These are phyloP conservation scores for Xiphophorus maculatus DNA, from an alignment of 2,113 vertebrate genomes.

Conservation along the genomic window DNA sequence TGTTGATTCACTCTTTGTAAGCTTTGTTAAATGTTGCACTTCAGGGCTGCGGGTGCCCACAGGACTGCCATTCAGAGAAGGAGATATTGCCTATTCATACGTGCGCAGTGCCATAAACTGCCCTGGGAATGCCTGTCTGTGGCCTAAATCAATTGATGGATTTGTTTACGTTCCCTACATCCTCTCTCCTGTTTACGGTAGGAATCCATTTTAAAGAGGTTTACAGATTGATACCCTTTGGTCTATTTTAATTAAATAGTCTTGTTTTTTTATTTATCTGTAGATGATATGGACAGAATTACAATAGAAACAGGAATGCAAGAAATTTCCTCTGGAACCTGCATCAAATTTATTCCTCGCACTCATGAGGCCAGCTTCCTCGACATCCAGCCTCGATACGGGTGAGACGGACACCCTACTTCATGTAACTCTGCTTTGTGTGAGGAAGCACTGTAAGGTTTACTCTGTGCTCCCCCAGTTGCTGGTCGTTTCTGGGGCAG, in stretches of 20 bases:
- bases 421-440: not conserved
- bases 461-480: conserved; percentile 55
- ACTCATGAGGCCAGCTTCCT: conserved; percentile 79
- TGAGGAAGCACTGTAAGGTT: not conserved
- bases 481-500: conserved; percentile 86
- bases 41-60: conserved; percentile 57
- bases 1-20: not conserved
- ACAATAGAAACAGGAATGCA: conserved; percentile 81
- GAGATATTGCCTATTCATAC: conserved; percentile 68
- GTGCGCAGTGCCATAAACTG: conserved; percentile 71
- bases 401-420: conserved; percentile 60
- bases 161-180: conserved; percentile 76
- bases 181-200: conserved; percentile 73
- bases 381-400: conserved; percentile 77
- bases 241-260: not conserved
- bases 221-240: not conserved
- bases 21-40: not conserved
- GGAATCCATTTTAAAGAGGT: conserved; percentile 11
- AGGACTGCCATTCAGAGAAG: conserved; percentile 68
- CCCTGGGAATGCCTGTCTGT: conserved; percentile 70
- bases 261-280: not conserved
- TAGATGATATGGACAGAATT: conserved; percentile 83
- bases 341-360: conserved; percentile 80
- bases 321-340: conserved; percentile 76
- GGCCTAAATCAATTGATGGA: conserved; percentile 77